These are phyloP conservation scores for Anabas testudineus DNA, from an alignment of 2,797 vertebrate genomes.

Conservation along the genomic window DNA sequence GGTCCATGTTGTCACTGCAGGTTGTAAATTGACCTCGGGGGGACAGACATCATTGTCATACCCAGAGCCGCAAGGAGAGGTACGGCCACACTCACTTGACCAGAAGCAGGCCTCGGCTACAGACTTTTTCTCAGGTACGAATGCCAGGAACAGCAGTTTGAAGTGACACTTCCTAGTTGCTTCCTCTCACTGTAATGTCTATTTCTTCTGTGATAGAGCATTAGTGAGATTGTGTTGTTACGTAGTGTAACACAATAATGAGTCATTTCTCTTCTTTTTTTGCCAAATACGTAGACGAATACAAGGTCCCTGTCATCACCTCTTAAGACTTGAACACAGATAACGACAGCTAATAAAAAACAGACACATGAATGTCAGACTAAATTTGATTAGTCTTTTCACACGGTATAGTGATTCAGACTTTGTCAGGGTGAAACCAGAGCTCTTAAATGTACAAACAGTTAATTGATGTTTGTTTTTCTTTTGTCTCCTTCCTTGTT, in stretches of 20 bases:
- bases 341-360: no score
- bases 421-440: no score
- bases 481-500: constrained; percentile 11
- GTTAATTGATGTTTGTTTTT: constrained; percentile 1
- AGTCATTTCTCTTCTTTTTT: no score
- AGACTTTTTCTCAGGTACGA: constrained; percentile 77
- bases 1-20: constrained; percentile 63
- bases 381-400: no score
- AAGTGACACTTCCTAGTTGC: background rate
- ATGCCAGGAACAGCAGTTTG: background rate
- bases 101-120: constrained; percentile 71
- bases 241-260: no score
- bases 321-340: no score
- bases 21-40: constrained; percentile 66
- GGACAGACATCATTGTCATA: constrained; percentile 56
- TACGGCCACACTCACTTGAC: constrained; percentile 55
- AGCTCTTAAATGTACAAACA: no score
- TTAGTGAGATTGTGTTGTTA: background rate
- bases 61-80: constrained; percentile 75
- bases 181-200: no score
- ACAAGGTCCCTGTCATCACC: no score
- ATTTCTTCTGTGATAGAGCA: background rate
- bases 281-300: no score
- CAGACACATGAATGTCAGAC: no score
- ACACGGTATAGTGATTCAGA: no score